Percentiles rank a stretch among this genome's conserved stretches.
These are phyloP conservation scores for Tragelaphus buxtoni DNA, from an alignment of 2,113 vertebrate genomes.

Conservation along the genomic window DNA sequence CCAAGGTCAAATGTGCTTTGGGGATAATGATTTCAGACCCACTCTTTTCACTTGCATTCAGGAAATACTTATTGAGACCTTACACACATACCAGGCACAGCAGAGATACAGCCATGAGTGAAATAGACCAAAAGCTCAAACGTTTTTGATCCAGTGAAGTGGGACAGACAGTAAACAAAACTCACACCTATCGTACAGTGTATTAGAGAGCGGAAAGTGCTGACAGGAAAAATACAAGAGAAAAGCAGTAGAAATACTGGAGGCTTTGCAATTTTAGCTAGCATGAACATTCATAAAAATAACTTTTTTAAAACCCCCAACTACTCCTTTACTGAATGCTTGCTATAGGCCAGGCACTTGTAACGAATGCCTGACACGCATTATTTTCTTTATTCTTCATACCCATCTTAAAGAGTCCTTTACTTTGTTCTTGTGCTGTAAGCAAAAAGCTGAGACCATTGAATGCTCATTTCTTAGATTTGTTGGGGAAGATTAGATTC, in stretches of 20 bases:
- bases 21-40: neutral
- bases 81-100: neutral
- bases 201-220: neutral
- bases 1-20: neutral
- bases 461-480: neutral
- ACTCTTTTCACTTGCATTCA: neutral
- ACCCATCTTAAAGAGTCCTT: neutral
- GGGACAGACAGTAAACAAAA: neutral
- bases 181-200: fast-evolving
- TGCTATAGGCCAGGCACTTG: neutral
- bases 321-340: neutral
- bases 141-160: neutral
- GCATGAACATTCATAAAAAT: neutral
- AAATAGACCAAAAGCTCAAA: fast-evolving
- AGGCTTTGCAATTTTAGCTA: neutral
- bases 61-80: neutral
- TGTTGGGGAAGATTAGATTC: neutral
- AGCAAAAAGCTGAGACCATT: neutral
- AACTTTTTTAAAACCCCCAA: neutral
- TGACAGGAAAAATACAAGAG: neutral
- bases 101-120: no score
- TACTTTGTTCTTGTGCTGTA: neutral
- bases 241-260: neutral
- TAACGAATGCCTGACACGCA: neutral
- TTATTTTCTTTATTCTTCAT: neutral